These are phyloP conservation scores for Coregonus sp. DNA, from an alignment of 2,797 vertebrate species.

Conservation along the genomic window DNA sequence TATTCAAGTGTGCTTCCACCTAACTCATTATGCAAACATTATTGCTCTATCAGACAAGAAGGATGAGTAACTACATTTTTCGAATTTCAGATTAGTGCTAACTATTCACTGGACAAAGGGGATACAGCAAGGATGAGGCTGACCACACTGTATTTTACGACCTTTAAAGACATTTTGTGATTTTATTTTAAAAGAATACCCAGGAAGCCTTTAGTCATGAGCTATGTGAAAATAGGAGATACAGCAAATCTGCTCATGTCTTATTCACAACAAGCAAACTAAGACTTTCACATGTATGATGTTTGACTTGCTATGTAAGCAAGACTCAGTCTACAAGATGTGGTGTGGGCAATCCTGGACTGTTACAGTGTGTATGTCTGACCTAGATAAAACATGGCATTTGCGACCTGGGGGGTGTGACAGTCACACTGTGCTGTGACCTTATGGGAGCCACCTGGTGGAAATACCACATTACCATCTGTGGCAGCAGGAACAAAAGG, in stretches of 20 bases:
- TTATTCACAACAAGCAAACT: too few relatives aligned
- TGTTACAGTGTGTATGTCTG: conserved; percentile 22
- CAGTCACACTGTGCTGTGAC: conserved; percentile 68
- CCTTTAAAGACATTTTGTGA: neutral
- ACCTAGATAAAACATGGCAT: conserved; percentile 48
- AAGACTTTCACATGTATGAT: neutral
- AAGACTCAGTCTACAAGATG: conserved; percentile 4
- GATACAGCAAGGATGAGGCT: neutral
- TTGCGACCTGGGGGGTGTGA: conserved; percentile 57
- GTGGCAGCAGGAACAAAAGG: conserved; percentile 53
- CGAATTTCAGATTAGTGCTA: neutral
- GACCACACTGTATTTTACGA: neutral
- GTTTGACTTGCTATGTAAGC: neutral
- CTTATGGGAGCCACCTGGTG: conserved; percentile 66
- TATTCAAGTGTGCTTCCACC: neutral
- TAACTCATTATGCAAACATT: neutral
- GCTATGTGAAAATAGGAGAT: neutral
- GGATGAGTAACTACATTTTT: neutral
- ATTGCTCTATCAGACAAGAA: neutral
- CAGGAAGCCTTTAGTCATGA: neutral
- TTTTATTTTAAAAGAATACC: neutral
- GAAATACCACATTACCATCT: conserved; percentile 75
- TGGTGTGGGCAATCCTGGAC: conserved; percentile 23
- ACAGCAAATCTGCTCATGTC: neutral
- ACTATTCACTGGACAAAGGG: neutral